Evolutionary conservation across 2,797 vertebrate species (phyloP).

Genomic region (Apodemus agrarius): DNA sequence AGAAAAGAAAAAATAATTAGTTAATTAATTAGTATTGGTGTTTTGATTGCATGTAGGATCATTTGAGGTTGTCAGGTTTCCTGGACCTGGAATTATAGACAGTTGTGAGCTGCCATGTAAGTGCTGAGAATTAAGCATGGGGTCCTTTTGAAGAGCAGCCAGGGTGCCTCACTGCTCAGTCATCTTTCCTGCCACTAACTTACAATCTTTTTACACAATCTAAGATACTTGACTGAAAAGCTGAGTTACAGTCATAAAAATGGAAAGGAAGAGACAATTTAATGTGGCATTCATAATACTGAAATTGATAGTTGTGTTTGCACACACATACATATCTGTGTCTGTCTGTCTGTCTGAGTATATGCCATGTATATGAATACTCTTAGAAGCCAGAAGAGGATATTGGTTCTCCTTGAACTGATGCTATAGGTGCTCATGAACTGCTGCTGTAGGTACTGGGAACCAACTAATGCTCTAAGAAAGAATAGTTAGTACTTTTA

Average conservation of each 20-base stretch:
- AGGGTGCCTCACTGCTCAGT: not conserved
- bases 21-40: not conserved
- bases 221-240: not conserved
- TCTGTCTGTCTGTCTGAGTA: not conserved
- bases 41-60: not conserved
- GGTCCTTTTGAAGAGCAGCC: not conserved
- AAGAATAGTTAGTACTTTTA: not conserved
- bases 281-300: not conserved
- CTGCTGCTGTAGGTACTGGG: not conserved
- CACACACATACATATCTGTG: not conserved
- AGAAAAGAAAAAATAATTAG: too few species aligned
- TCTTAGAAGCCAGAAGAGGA: not conserved
- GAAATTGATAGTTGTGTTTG: not conserved
- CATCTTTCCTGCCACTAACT: not conserved
- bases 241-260: not conserved
- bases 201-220: not conserved
- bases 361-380: not conserved
- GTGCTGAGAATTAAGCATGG: not conserved
- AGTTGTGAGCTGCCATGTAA: not conserved
- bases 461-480: not conserved
- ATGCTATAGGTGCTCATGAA: not conserved
- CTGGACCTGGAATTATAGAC: not conserved
- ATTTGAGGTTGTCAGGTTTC: not conserved
- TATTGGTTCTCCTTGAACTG: not conserved
- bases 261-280: not conserved